phyloP scores from a whole-genome alignment of 2,113 vertebrate genomes.

The Daphoenositta chrysoptera region DNA sequence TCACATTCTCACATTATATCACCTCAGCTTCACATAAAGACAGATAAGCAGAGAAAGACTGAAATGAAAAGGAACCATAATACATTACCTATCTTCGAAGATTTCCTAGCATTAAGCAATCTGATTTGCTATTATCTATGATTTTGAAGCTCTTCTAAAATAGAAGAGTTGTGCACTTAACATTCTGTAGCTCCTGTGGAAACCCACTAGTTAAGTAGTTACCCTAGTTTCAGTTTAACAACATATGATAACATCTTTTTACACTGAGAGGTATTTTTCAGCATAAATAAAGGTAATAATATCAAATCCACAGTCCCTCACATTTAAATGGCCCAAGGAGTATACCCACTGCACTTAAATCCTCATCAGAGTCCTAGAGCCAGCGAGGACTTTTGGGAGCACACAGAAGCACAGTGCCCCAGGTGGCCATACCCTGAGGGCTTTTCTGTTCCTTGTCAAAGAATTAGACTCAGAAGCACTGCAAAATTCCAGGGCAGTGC shows the following conservation, averaged over 20 bases:
- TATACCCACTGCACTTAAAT: not conserved
- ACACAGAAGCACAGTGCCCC: not conserved
- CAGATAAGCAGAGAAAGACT: not conserved
- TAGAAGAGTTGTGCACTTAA: not conserved
- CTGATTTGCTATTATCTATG: not conserved
- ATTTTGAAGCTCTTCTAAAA: not conserved
- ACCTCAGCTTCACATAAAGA: not conserved
- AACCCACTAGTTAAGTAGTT: not conserved
- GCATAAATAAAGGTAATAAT: not conserved
- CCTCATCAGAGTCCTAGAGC: not conserved
- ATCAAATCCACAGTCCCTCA: not conserved
- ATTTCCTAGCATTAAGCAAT: not conserved
- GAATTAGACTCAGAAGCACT: not conserved
- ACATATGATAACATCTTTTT: not conserved
- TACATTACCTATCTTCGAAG: not conserved
- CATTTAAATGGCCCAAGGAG: not conserved
- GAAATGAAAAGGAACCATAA: not conserved
- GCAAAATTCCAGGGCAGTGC: not conserved
- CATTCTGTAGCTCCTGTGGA: not conserved
- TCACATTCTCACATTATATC: not conserved
- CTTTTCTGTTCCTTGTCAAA: not conserved
- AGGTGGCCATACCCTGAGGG: not conserved
- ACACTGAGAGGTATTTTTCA: not conserved
- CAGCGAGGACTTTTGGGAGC: not conserved
- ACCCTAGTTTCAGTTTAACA: not conserved